A percentile compares a stretch with the other conserved stretches of the same genome.
phyloP scores from a whole-genome alignment of 92 coral and sea anemone species.

The Phenganax marumi region DNA sequence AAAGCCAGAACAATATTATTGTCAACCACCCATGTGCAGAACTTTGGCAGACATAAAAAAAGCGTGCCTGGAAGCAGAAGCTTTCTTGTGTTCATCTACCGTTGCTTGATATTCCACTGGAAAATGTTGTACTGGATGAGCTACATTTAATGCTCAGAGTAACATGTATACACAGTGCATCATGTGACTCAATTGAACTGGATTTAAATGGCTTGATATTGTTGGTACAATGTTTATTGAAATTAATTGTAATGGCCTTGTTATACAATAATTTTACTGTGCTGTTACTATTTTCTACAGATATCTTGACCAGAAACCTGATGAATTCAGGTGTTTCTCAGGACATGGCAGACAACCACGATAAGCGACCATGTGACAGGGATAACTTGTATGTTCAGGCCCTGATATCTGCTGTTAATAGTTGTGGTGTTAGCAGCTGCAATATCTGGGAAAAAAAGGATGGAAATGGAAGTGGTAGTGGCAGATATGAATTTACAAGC shows the following conservation, averaged over 20 bases:
- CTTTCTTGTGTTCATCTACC: neutral
- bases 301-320: neutral
- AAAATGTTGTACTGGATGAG: neutral
- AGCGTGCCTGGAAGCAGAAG: neutral
- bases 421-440: neutral
- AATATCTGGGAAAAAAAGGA: neutral
- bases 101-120: slow-evolving; percentile 1
- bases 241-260: neutral
- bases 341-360: neutral
- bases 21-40: slow-evolving; percentile 3
- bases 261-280: neutral
- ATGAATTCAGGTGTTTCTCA: neutral
- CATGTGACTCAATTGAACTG: neutral
- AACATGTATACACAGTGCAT: neutral
- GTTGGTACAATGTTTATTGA: neutral
- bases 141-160: too few relatives aligned
- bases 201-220: neutral
- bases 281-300: neutral
- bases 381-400: neutral
- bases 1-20: neutral
- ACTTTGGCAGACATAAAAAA: neutral
- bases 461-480: neutral
- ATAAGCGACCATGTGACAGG: neutral
- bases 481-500: neutral
- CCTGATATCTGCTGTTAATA: neutral